Base-by-base conservation (phyloP, 1,140 invertebrate species). In the Telenomus remus region DNA sequence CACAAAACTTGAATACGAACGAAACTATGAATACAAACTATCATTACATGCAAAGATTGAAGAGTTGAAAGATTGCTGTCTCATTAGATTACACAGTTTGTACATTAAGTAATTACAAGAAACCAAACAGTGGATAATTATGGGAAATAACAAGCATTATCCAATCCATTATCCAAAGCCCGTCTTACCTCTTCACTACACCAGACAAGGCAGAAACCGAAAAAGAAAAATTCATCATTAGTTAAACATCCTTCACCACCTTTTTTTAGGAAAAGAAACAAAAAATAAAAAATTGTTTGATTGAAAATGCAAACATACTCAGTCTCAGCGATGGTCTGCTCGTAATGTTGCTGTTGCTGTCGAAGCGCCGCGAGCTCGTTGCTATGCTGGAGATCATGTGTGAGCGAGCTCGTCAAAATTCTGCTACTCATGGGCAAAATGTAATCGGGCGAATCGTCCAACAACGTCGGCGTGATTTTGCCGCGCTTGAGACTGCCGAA, bases 241-340 rank as follows among this genome's bases (percentile, higher is more conserved):
- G 82, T 46, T 78, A 80, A 27, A 6, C n/a, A n/a, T n/a, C 76
- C 79, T 84, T 82, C 51, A 64, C 14, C 9, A 39, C 37, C n/a
- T n/a, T n/a, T n/a, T n/a, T n/a, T n/a, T n/a, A n/a, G n/a, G n/a
- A n/a, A n/a, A n/a, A n/a, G n/a, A n/a, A 39, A 39, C 27, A n/a
- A 12, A 33, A 33, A 6, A 10, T 37, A 14, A 16, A 59, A 59
- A 19, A 48, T 33, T 33, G n/a, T 12, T 19, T 50, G 37, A 11
- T 39, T 11, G n/a, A 11, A 39, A 39, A 50, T 34, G 5, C 19
- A 27, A 72, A 89, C 89, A 89, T 59, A 90, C 89, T 90, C 89
- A 73, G 89, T 89, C 78, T 90, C 89, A 0, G 87, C 86, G 42
- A 89, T 89, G 7, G 88, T 88, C 27, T 87, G 86, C 61, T 88